phyloP scores from a whole-genome alignment of 2,797 vertebrate species.

The Danio albolineatus region DNA sequence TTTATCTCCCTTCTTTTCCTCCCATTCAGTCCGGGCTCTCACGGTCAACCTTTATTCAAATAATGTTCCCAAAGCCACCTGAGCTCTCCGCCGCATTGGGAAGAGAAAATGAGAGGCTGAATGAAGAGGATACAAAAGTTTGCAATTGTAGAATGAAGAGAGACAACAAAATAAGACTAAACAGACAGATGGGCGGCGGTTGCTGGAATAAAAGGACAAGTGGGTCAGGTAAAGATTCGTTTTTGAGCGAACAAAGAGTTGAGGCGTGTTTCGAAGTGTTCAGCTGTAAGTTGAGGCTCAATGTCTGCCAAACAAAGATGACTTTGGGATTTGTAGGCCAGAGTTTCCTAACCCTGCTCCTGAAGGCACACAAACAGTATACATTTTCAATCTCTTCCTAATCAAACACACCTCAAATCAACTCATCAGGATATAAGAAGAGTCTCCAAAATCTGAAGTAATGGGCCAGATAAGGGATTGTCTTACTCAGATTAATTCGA shows the following conservation, averaged over 20 bases:
- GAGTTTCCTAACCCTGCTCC: no score
- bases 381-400: no score
- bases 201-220: conserved; percentile 15
- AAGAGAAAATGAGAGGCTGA: conserved; percentile 32
- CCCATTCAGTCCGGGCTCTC: conserved; percentile 58
- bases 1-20: conserved; percentile 51
- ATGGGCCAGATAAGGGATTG: no score
- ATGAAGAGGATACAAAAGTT: conserved; percentile 52
- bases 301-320: not conserved
- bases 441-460: no score
- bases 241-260: conserved; percentile 5
- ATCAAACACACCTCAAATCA: no score
- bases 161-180: conserved; percentile 12
- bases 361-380: no score
- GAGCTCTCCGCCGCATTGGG: conserved; percentile 43
- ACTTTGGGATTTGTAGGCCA: not conserved
- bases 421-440: no score
- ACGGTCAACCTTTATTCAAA: conserved; percentile 64
- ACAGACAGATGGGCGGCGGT: conserved; percentile 36
- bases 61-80: conserved; percentile 58
- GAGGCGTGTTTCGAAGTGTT: conserved; percentile 8
- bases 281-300: not conserved
- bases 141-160: not conserved
- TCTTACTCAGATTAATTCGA: no score
- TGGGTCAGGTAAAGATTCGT: conserved; percentile 4